Percentiles rank a stretch among this genome's conserved stretches.
phyloP scores from a whole-genome alignment of 1,140 invertebrate genomes.

The Eurosta solidaginis region DNA sequence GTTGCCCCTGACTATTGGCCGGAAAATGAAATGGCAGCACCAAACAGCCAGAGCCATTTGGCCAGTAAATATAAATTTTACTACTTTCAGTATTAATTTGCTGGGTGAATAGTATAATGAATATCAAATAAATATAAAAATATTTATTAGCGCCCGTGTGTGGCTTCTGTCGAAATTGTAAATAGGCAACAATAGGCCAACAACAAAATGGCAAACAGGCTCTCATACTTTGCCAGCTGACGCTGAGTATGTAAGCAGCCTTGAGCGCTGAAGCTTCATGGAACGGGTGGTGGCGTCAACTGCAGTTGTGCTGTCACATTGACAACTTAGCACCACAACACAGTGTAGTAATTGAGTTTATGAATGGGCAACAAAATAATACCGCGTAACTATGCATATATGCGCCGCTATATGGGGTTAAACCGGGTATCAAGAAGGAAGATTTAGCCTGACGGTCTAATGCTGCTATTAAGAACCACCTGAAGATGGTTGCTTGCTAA shows the following conservation, averaged over 20 bases:
- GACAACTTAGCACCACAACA: background rate
- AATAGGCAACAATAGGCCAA: background rate
- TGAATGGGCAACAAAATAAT: too few relatives aligned
- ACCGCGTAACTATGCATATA: too few relatives aligned
- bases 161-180: background rate
- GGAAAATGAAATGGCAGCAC: conserved; percentile 4
- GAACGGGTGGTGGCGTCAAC: background rate
- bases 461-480: too few relatives aligned
- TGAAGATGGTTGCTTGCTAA: too few relatives aligned
- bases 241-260: conserved; percentile 1
- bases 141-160: conserved; percentile 13
- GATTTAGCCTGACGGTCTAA: too few relatives aligned
- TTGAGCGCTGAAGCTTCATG: background rate
- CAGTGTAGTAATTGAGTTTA: background rate
- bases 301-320: background rate
- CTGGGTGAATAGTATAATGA: background rate
- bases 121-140: conserved; percentile 22
- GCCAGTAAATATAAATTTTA: too few relatives aligned
- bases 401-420: too few relatives aligned
- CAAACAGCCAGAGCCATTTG: background rate
- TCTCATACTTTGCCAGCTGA: background rate
- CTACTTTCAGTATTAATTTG: too few relatives aligned
- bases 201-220: background rate
- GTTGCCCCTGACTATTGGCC: background rate
- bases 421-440: too few relatives aligned